Conservation (phyloP, 2,113 vertebrate species). For the Leucopternis melanops region DNA sequence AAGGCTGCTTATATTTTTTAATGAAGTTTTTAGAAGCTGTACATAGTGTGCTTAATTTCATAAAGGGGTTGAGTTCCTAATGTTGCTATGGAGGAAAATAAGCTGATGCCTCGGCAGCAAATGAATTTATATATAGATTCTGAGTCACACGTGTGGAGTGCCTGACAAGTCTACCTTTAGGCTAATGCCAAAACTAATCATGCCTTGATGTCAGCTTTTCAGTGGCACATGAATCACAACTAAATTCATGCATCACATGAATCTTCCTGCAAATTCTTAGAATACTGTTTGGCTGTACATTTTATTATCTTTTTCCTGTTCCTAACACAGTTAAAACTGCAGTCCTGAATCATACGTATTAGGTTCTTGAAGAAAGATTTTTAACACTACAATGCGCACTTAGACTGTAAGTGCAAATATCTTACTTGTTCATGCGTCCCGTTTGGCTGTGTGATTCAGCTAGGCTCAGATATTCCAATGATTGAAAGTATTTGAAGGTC, state of each 20-base stretch:
- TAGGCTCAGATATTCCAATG: background rate
- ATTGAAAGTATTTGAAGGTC: background rate
- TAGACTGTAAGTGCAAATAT: rapidly evolving
- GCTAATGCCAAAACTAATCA: background rate
- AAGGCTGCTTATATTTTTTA: background rate
- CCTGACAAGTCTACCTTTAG: background rate
- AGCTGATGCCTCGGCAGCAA: background rate
- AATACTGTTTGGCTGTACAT: background rate
- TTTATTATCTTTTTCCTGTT: background rate
- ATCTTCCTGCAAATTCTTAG: background rate
- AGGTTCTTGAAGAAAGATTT: background rate
- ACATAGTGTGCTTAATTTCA: background rate
- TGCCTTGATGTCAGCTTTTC: background rate
- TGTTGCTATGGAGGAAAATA: constrained; percentile 15
- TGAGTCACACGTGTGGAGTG: constrained; percentile 10
- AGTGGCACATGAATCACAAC: background rate
- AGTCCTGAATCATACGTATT: rapidly evolving
- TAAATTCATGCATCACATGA: background rate
- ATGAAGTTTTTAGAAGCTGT: background rate
- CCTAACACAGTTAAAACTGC: background rate
- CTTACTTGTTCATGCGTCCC: rapidly evolving
- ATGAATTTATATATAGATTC: background rate
- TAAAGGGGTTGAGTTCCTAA: background rate
- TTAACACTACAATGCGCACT: rapidly evolving
- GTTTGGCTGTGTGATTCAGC: rapidly evolving